Evolutionary conservation across 2,113 vertebrate genomes (phyloP), one percentile per base, ranked within the genome.

Genomic region (Malurus melanocephalus): DNA sequence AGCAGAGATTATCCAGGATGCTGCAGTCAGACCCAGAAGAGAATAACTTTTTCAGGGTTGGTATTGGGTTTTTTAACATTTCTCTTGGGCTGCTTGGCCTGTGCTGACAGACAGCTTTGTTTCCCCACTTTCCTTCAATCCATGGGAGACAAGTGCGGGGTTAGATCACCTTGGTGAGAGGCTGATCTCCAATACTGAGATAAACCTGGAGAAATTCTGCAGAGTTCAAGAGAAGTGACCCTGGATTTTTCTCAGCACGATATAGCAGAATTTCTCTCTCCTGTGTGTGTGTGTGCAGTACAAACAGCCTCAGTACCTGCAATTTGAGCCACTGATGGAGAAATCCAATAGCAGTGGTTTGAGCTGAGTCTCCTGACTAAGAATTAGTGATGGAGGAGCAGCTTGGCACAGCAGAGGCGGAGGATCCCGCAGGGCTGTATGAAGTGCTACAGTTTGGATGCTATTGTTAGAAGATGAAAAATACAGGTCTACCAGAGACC

Each of bases 181-280:
- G 57, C 68, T 88, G 68, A 67, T 84, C 83, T 88, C 65, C 49
- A 4, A 35, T 64, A 49, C 53, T 61, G 66, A 84, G 84, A 72
- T 68, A 93, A 94, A 92, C 49, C 64, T 61, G 49, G 48, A 75
- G 61, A 64, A 71, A 67, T 67, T 85, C 64, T 57, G 21, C 48
- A 7, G 75, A 80, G 87, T 83, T 94, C 33, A 51, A 71, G 67
- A 73, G 48, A 60, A 22, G 21, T 62, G 72, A 69, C 82, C 65
- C 45, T 79, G 74, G 61, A 38, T 94, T 88, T 93, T 28, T 38
- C 49, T 60, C 49, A 51, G 60, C 16, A 42, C 3, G 7, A 56
- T 2, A 33, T n/a, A 68, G 38, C 32, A 64, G 69, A 38, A 78
- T 74, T 81, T 72, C 32, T 60, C 23, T 80, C 43, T 86, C 26